Percentiles rank a stretch among this genome's conserved stretches.
Evolutionary conservation across 2,113 vertebrate species (phyloP).

Genomic region (Ceuthmochares aereus): DNA sequence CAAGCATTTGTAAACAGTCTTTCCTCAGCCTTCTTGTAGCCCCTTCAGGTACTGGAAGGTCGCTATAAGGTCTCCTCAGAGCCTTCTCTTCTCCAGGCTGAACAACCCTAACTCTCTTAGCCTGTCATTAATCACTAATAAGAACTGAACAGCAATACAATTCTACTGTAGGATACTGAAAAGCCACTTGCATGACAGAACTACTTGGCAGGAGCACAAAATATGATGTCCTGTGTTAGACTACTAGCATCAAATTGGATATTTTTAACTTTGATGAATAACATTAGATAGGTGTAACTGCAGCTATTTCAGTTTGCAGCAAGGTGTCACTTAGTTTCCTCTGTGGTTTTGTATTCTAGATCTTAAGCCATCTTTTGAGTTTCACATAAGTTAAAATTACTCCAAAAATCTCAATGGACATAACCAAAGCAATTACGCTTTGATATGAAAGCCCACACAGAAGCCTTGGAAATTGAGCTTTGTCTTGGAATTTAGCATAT

Average conservation of each 20-base stretch:
- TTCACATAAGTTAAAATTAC: neutral
- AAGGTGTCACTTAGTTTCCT: neutral
- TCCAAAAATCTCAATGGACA: neutral
- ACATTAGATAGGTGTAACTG: neutral
- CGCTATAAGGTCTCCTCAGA: too few species aligned
- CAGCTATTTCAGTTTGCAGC: neutral
- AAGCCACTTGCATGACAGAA: neutral
- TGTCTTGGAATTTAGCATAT: neutral
- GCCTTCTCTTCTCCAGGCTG: too few species aligned
- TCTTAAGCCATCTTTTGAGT: neutral
- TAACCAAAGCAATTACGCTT: neutral
- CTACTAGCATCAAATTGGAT: neutral
- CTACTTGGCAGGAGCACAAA: neutral
- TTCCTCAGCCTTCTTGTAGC: too few species aligned
- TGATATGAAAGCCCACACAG: neutral
- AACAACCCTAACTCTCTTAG: too few species aligned
- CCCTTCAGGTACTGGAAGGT: too few species aligned
- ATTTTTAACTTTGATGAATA: neutral
- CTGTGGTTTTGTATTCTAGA: neutral
- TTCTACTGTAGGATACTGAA: neutral
- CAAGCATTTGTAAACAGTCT: too few species aligned
- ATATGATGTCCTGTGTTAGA: neutral
- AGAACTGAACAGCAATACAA: neutral
- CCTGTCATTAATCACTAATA: neutral
- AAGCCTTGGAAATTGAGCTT: neutral